Evolutionary conservation across 2,888 invertebrate species (phyloP), one percentile per base, ranked within the genome.

Genomic region (Meteorus cinctellus): DNA sequence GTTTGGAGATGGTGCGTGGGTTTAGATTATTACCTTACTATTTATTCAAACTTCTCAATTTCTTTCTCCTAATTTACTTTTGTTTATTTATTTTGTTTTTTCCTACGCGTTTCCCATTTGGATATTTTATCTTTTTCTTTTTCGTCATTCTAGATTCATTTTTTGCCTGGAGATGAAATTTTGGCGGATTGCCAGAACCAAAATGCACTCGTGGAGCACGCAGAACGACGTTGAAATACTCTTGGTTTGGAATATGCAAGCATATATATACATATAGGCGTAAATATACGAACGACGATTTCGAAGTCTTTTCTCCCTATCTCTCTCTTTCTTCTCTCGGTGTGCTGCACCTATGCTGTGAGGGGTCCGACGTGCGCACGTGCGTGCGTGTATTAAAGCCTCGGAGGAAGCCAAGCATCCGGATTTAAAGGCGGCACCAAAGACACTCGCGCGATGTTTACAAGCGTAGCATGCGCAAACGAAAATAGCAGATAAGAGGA

Each of bases 161-260:
- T 55, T 55, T 8, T 55, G 19, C 55, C 12, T 51, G 14, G 24
- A 48, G 41, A 48, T 4, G 1, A 29, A 19, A 31, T 60, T 77
- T 71, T 77, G 77, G 77, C 74, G 16, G 10, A 4, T 2, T 6
- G 65, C 75, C 77, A 75, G 45, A 69, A 48, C 29, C 71, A 60
- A 77, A 77, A 77, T 77, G 77, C 77, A 75, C 74, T 72, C 65
- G 41, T 48, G 24, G 51, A 73, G 62, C 12, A 65, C 65, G 41
- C 24, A 69, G 36, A 60, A 68, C 68, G 34, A 55, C 41, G 69
- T 24, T 31, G 19, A 59, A 19, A 70, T 70, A 70, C 66, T 65
- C 70, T 41, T 10, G 65, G 29, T 74, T 67, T 31, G 74, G 60
- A 68, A 74, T 68, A 68, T 68, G 60, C 45, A 41, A 62, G 68